Evolutionary conservation across 2,797 vertebrate species (phyloP), one percentile per base, ranked within the genome.

Genomic region (Enteromius paludinosus): DNA sequence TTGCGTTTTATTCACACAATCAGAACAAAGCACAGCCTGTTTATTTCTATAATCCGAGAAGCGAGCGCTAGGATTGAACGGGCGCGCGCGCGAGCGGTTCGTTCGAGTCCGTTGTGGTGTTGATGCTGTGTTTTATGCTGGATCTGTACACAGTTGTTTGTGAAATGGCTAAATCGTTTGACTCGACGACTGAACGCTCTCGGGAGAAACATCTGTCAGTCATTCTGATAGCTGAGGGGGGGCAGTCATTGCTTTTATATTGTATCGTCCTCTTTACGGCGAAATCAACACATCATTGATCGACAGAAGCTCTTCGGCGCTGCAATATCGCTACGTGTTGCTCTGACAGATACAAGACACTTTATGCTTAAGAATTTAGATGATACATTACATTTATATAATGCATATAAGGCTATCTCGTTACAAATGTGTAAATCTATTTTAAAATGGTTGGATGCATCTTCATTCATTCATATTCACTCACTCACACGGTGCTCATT

Each of bases 321-420:
- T 30, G 68, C 77, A 59, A 43, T 35, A 38, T 49, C 25, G 5
- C 78, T 80, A 47, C 78, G 68, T 80, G 78, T 61, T 81, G 79
- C 68, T 43, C 64, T 79, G 54, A 62, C 56, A 38, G 33, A 17
- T 61, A 18, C 52, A 80, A 45, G 25, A 59, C 49, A 5, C 17
- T 56, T 47, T 69, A 65, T 20, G 3, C 23, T 45, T 45, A 1
- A 41, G 1, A 2, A 18, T 33, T 33, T 61, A 5, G 2, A 1
- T 3, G 9, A 30, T 14, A 47, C 3, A 64, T 6, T n/a, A 41
- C 17, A 56, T 71, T 43, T 28, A 20, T 35, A 38, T 41, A 41
- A 10, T 41, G 38, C 5, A n/a, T 52, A 11, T 28, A 11, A 59
- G n/a, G 54, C 54, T 59, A 17, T 65, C 8, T 28, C 23, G 20